phyloP scores from a whole-genome alignment of 2,888 invertebrate species.

The Stenotaenia linearis region DNA sequence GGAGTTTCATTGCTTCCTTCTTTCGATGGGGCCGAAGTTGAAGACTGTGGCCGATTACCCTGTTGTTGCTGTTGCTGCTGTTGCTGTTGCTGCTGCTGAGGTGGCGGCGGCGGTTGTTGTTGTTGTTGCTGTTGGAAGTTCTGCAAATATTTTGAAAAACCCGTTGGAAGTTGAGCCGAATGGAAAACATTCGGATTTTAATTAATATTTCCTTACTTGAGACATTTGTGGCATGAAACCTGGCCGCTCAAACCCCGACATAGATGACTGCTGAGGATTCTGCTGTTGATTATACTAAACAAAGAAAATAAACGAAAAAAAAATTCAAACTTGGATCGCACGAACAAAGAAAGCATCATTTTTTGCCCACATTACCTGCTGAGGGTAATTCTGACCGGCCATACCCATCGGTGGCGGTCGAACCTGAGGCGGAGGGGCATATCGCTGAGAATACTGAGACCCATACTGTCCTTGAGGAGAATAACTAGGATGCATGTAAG shows the following conservation, averaged over 20 bases:
- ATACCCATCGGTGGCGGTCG: constrained; percentile 20
- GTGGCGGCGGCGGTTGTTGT: not conserved
- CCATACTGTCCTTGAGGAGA: constrained; percentile 31
- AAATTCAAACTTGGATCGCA: no score
- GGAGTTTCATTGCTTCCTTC: not conserved
- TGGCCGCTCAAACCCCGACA: not conserved
- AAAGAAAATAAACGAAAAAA: not conserved
- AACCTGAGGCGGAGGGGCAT: constrained; percentile 27
- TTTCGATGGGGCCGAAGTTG: not conserved
- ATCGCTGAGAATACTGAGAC: constrained; percentile 29
- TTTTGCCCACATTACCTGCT: not conserved
- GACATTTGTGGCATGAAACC: not conserved
- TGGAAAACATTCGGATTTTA: not conserved
- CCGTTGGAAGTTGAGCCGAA: not conserved
- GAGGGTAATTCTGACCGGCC: not conserved
- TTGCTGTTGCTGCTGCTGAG: not conserved
- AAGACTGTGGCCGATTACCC: not conserved
- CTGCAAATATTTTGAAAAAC: not conserved
- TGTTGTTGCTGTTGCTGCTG: not conserved
- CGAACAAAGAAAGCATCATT: no score
- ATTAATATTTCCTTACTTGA: not conserved
- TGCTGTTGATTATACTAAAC: not conserved
- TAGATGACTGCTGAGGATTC: not conserved
- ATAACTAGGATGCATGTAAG: constrained; percentile 19
- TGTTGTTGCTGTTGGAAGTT: not conserved